Evolutionary conservation across 2,113 vertebrate genomes (phyloP).

Genomic region (Epinephelus moara): DNA sequence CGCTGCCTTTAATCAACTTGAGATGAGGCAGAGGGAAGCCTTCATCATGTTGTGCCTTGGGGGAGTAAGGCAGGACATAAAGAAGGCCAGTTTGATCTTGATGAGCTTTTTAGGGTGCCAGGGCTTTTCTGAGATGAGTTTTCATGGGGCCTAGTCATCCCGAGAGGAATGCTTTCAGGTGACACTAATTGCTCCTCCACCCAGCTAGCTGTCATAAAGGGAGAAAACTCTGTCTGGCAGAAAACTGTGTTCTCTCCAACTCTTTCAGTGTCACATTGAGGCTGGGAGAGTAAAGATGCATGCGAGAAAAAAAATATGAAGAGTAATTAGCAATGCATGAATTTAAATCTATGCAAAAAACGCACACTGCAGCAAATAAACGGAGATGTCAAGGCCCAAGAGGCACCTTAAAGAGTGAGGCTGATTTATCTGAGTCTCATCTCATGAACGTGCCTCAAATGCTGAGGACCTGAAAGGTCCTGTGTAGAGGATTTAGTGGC

Average conservation of each 20-base stretch:
- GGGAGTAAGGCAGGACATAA: constrained; percentile 78
- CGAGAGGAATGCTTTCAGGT: constrained; percentile 81
- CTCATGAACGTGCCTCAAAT: constrained; percentile 51
- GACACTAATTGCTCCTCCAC: constrained; percentile 85
- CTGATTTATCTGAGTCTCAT: constrained; percentile 59
- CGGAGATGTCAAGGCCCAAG: constrained; percentile 40
- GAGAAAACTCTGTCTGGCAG: constrained; percentile 67
- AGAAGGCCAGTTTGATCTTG: constrained; percentile 81
- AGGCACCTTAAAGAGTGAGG: constrained; percentile 32
- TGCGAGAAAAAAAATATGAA: constrained; percentile 48
- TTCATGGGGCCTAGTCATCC: constrained; percentile 70
- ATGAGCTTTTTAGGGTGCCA: constrained; percentile 82
- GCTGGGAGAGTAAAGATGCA: constrained; percentile 54
- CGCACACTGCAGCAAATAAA: constrained; percentile 69
- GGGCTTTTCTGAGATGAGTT: constrained; percentile 79
- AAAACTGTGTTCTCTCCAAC: constrained; percentile 56
- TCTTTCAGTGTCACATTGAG: constrained; percentile 64
- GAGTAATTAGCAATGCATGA: constrained; percentile 73
- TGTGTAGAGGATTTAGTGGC: no score
- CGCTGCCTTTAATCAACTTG: constrained; percentile 79
- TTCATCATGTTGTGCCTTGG: constrained; percentile 71
- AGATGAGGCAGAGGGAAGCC: constrained; percentile 77
- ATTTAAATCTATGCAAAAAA: constrained; percentile 81
- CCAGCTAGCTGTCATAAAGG: constrained; percentile 78
- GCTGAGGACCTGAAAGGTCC: not conserved